Conservation (phyloP, 2,113 vertebrate genomes). For the Oncorhynchus nerka region DNA sequence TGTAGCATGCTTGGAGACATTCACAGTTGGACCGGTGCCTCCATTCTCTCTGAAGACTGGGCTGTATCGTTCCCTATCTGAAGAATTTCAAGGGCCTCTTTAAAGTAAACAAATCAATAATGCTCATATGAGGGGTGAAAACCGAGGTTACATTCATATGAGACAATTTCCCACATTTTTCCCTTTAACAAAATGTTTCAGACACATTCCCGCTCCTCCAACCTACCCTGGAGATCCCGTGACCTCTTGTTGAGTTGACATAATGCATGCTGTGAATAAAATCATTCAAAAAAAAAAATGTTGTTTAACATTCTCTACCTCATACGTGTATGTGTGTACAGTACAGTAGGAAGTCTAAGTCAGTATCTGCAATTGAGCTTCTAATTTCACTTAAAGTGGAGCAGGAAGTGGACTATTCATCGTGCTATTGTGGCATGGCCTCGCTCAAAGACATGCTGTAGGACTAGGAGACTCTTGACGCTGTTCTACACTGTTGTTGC, state of each 20-base stretch:
- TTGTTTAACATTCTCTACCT: too few relatives aligned
- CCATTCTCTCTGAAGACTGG: conserved; percentile 56
- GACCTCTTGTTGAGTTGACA: conserved; percentile 38
- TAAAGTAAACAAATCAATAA: conserved; percentile 76
- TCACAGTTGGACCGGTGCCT: conserved; percentile 68
- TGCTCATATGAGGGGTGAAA: conserved; percentile 72
- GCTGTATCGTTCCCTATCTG: conserved; percentile 66
- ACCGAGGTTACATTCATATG: conserved; percentile 66
- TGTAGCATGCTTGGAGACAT: conserved; percentile 61
- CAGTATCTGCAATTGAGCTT: too few relatives aligned
- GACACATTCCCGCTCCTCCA: conserved; percentile 61
- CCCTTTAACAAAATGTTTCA: conserved; percentile 43
- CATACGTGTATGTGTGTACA: too few relatives aligned
- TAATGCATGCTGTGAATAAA: too few relatives aligned
- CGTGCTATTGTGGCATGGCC: too few relatives aligned
- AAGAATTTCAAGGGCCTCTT: conserved; percentile 74
- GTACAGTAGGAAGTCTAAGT: too few relatives aligned
- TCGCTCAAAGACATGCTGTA: too few relatives aligned
- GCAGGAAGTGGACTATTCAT: too few relatives aligned
- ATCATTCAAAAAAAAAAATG: too few relatives aligned
- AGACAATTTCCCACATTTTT: conserved; percentile 30
- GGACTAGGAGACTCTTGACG: too few relatives aligned
- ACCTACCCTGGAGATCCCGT: conserved; percentile 48
- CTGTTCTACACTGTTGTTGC: too few relatives aligned
- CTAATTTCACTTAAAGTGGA: too few relatives aligned